Evolutionary conservation across 2,797 vertebrate genomes (phyloP).

Genomic region (Onychomys leucogaster): DNA sequence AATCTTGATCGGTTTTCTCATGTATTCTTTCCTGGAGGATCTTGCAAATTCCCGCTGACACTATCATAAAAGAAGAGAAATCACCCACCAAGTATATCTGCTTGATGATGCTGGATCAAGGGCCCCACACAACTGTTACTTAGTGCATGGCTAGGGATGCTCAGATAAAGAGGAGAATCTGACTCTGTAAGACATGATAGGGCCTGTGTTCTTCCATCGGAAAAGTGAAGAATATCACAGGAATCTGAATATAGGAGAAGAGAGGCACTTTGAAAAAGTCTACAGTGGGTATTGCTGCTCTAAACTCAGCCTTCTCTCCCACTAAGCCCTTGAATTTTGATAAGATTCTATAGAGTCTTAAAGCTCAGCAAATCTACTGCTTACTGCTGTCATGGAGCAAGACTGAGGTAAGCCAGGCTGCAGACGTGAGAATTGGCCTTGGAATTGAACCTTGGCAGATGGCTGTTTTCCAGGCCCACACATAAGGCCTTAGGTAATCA

Average conservation of each 20-base stretch:
- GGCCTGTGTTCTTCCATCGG: not conserved
- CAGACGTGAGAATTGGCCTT: not conserved
- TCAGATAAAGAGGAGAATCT: not conserved
- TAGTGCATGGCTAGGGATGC: too few relatives aligned
- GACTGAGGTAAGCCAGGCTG: not conserved
- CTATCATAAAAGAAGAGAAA: not conserved
- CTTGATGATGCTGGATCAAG: fast-evolving
- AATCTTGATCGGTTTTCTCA: not conserved
- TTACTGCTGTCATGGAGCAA: not conserved
- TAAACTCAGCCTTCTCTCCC: not conserved
- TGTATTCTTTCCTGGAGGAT: not conserved
- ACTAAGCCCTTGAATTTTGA: not conserved
- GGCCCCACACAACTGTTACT: fast-evolving
- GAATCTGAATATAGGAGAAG: not conserved
- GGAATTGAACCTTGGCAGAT: not conserved
- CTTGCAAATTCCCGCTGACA: not conserved
- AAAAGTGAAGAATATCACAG: not conserved
- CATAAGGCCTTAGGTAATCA: not conserved
- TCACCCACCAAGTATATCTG: fast-evolving
- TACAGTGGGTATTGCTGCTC: not conserved
- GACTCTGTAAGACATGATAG: not conserved
- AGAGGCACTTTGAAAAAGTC: not conserved
- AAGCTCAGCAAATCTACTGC: not conserved
- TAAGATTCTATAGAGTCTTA: not conserved
- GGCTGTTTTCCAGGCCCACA: not conserved